These are phyloP conservation scores for Watsonalla cultraria DNA, from an alignment of 2,888 invertebrate species.

Conservation along the genomic window DNA sequence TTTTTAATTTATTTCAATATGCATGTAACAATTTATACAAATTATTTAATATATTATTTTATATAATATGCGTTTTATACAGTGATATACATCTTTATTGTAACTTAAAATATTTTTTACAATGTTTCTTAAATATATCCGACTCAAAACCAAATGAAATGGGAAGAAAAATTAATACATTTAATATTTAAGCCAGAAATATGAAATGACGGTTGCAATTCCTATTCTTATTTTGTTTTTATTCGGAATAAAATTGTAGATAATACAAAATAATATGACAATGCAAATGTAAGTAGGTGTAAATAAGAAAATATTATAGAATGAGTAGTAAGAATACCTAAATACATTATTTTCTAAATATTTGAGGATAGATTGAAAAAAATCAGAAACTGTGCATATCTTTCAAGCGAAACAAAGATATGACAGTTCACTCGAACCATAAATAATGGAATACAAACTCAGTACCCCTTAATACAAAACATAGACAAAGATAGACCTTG, in stretches of 20 bases:
- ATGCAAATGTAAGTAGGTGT: no score
- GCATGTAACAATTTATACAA: constrained; percentile 32
- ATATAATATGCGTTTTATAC: constrained; percentile 33
- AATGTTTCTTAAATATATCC: not conserved
- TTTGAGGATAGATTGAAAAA: not conserved
- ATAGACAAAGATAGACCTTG: not conserved
- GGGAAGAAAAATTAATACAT: not conserved
- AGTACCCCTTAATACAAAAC: not conserved
- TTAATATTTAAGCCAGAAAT: not conserved
- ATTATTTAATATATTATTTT: constrained; percentile 8
- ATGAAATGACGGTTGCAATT: not conserved
- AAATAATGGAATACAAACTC: no score
- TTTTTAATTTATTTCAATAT: constrained; percentile 37
- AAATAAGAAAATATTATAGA: no score
- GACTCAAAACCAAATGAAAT: not conserved
- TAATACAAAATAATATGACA: no score
- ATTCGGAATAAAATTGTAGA: no score
- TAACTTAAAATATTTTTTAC: constrained; percentile 9
- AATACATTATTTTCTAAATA: not conserved
- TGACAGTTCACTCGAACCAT: constrained; percentile 35
- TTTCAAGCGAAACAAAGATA: constrained; percentile 60
- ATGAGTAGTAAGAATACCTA: no score
- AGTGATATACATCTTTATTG: constrained; percentile 43
- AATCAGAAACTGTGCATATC: constrained; percentile 40
- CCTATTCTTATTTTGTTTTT: not conserved